These are phyloP conservation scores for Dasyornis broadbenti DNA, from an alignment of 2,113 vertebrate genomes.

Conservation along the genomic window DNA sequence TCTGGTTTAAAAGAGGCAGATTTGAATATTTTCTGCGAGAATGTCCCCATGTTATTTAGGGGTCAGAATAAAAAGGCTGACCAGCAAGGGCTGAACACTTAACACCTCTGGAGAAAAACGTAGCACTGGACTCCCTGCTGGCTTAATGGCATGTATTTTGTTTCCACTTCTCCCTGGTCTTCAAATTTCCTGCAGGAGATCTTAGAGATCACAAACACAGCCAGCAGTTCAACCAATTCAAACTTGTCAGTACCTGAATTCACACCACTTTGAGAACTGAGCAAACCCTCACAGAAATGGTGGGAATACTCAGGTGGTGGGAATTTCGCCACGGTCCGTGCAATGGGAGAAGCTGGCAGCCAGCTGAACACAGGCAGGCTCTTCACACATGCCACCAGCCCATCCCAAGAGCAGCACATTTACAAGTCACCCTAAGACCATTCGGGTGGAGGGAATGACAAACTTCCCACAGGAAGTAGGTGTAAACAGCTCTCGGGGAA, in stretches of 20 bases:
- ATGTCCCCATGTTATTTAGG: background rate
- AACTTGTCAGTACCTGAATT: background rate
- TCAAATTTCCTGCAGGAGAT: background rate
- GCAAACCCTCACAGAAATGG: background rate
- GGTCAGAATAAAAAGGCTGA: background rate
- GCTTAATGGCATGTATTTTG: background rate
- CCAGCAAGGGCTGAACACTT: background rate
- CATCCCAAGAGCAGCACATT: background rate
- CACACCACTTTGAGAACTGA: background rate
- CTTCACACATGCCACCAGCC: background rate
- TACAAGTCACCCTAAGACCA: background rate
- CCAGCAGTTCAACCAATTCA: background rate
- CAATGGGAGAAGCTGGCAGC: background rate
- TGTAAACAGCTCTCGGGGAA: background rate
- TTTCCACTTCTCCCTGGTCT: background rate
- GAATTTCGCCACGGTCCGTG: accelerated
- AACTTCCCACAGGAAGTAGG: background rate
- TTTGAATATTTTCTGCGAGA: background rate
- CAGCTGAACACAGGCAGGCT: background rate
- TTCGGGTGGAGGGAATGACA: too few relatives aligned
- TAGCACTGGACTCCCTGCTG: background rate
- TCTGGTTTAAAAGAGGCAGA: background rate
- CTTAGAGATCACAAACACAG: background rate
- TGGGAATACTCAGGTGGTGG: background rate
- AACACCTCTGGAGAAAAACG: background rate